Percentiles rank a stretch among this genome's conserved stretches.
These are phyloP conservation scores for Sebastes matsubarae DNA, from an alignment of 2,797 vertebrate species.

Conservation along the genomic window DNA sequence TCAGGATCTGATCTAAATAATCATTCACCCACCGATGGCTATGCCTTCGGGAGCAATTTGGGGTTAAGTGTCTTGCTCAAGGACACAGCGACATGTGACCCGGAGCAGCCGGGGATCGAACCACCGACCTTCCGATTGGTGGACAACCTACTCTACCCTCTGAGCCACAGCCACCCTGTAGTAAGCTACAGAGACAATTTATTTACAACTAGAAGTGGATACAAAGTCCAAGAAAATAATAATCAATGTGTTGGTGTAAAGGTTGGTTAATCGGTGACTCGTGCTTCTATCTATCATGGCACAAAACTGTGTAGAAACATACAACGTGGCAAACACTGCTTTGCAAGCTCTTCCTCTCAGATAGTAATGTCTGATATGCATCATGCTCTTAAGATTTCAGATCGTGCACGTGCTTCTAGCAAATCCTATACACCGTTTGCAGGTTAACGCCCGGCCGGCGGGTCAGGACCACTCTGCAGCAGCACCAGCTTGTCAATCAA, in stretches of 20 bases:
- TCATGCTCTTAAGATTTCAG: constrained; percentile 59
- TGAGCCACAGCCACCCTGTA: too few species aligned
- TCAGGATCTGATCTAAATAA: too few species aligned
- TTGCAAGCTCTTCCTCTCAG: constrained; percentile 11
- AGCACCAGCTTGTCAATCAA: constrained; percentile 62
- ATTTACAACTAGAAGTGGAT: not conserved
- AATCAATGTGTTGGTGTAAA: not conserved
- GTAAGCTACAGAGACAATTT: not conserved
- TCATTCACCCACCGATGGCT: too few species aligned
- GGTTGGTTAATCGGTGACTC: not conserved
- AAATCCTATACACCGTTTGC: constrained; percentile 36
- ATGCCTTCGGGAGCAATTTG: too few species aligned
- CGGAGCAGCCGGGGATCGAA: too few species aligned
- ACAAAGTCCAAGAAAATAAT: not conserved
- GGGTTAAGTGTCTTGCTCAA: too few species aligned
- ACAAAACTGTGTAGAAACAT: constrained; percentile 26
- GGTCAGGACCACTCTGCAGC: constrained; percentile 35
- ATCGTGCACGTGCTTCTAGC: constrained; percentile 40
- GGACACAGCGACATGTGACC: too few species aligned
- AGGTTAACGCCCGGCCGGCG: constrained; percentile 43
- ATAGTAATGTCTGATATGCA: constrained; percentile 29
- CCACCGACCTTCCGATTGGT: too few species aligned
- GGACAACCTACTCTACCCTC: too few species aligned
- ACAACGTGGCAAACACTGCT: not conserved
- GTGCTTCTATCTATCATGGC: not conserved